Base-by-base conservation (phyloP, 35 echinoderm and acorn worm species). In the Lytechinus variegatus region DNA sequence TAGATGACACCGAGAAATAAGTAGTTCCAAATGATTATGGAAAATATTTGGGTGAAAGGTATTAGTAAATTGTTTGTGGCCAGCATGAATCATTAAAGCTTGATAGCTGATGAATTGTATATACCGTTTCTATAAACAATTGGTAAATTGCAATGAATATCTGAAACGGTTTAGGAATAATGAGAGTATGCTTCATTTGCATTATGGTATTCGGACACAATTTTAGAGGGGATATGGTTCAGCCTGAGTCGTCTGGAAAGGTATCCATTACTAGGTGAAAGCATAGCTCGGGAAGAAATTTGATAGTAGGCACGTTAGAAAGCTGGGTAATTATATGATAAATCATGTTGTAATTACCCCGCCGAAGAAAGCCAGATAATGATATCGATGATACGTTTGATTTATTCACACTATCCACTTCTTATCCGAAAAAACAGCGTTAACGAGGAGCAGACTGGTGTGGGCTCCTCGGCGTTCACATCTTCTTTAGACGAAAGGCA, bases 271-370 rank as follows among this genome's bases (percentile, higher is more conserved):
- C 66, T 6, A 4, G 6, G 7, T 79, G 21, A 7, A 19, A 19
- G 21, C 66, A 79, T 24, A 27, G 4, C n/a, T 79, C 0, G 19
- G 66, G 66, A 2, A 79, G 19, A n/a, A 79, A 24, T 79, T 79
- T 24, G n/a, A 44, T 44, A 44, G 0, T 44, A 44, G 33, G 33
- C 33, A 79, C 66, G 66, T n/a, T n/a, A 16, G 66, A 79, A 79
- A 79, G 66, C 66, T 4, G 66, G 3, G 21, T 79, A n/a, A 79
- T 79, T 24, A 79, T 29, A 44, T 90, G 52, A 90, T 90, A 90
- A 90, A 90, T 90, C 88, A 52, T 90, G 2, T 52, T 90, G 88
- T 6, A 90, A 90, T 90, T 90, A 44, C 52, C 88, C 11, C 16
- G 16, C 52, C 33, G 29, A 52, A 54, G 88, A 52, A 27, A 27